These are phyloP conservation scores for Troglohyphantes excavatus DNA, from an alignment of 2,888 invertebrate species.

Conservation along the genomic window DNA sequence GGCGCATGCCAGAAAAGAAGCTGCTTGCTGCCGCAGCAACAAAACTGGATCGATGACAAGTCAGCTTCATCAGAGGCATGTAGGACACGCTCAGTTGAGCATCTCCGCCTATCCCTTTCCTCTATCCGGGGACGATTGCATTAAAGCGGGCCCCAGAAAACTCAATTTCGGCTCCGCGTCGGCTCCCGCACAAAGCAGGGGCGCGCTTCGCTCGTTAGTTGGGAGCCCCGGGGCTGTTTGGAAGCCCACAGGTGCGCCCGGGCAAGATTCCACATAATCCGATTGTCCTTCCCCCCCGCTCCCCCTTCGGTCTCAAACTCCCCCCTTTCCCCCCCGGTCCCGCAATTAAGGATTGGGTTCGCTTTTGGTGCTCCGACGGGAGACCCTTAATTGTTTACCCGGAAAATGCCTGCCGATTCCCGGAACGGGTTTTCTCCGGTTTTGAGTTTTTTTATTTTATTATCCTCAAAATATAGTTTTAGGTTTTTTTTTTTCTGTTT, in stretches of 20 bases:
- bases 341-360: conserved; percentile 72
- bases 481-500: conserved; percentile 16
- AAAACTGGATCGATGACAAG: conserved; percentile 70
- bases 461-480: conserved; percentile 12
- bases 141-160: conserved; percentile 68
- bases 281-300: conserved; percentile 62
- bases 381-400: conserved; percentile 74
- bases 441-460: conserved; percentile 18
- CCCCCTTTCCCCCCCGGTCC: conserved; percentile 46
- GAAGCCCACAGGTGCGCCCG: conserved; percentile 74
- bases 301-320: background rate
- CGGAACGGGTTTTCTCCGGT: conserved; percentile 3
- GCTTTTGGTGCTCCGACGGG: conserved; percentile 37
- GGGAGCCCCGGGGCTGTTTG: conserved; percentile 72
- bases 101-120: conserved; percentile 54
- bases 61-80: conserved; percentile 59
- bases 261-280: conserved; percentile 70
- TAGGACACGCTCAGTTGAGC: conserved; percentile 62
- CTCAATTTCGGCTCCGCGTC: conserved; percentile 69
- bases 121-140: conserved; percentile 72
- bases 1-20: conserved; percentile 3
- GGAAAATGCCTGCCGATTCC: conserved; percentile 71
- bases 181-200: conserved; percentile 69
- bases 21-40: conserved; percentile 4
- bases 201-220: conserved; percentile 70